A percentile compares a stretch with the other conserved stretches of the same genome.
Conservation (phyloP, 2,797 vertebrate genomes). For the Lepilemur ruficaudatus region DNA sequence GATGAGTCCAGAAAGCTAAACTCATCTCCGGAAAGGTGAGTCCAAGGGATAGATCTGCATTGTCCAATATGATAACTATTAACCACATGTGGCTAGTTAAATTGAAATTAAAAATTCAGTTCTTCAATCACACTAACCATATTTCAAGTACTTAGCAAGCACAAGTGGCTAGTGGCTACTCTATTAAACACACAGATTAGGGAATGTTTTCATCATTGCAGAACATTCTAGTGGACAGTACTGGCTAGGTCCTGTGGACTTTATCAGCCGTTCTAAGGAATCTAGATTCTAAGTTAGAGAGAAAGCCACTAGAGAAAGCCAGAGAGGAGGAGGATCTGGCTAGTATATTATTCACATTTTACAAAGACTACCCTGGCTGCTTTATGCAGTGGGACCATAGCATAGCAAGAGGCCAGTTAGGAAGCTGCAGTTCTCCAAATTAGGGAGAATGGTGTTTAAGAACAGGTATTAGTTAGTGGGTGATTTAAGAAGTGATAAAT, state of each 20-base stretch:
- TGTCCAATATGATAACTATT: not conserved
- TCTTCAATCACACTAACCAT: not conserved
- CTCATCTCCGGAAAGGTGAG: not conserved
- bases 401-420: not conserved
- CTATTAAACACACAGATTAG: not conserved
- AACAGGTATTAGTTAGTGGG: not conserved
- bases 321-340: not conserved
- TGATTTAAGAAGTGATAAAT: not conserved
- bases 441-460: not conserved
- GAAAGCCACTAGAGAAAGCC: not conserved
- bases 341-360: not conserved
- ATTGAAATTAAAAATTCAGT: not conserved
- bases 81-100: not conserved
- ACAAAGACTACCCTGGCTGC: too few relatives aligned
- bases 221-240: not conserved
- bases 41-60: not conserved
- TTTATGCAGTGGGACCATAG: accelerated
- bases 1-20: not conserved
- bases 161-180: not conserved
- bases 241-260: not conserved
- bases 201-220: not conserved
- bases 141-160: not conserved
- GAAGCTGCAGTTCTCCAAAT: not conserved
- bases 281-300: not conserved
- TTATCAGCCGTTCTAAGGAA: not conserved